A percentile compares a stretch with the other conserved stretches of the same genome.
These are phyloP conservation scores for Tyria jacobaeae DNA, from an alignment of 2,888 invertebrate genomes.

Conservation along the genomic window DNA sequence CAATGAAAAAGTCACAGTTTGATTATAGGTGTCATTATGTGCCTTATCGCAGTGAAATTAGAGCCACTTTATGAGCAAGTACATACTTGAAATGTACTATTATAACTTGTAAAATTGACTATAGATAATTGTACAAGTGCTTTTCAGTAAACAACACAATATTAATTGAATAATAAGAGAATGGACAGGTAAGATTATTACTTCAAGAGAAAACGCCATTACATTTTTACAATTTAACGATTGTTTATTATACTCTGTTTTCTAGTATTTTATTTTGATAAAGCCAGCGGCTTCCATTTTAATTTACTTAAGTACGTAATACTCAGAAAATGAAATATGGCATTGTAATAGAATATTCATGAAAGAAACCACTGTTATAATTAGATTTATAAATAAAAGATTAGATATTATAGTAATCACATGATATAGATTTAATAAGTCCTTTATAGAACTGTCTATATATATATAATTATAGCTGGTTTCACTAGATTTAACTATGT, in stretches of 20 bases:
- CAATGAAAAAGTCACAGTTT: too few species aligned
- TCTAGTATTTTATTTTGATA: constrained; percentile 36
- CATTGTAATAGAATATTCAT: constrained; percentile 2
- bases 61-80: too few species aligned
- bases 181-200: constrained; percentile 37
- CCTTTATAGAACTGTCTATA: neutral
- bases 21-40: too few species aligned
- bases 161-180: constrained; percentile 33
- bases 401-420: neutral
- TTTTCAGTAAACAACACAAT: constrained; percentile 34
- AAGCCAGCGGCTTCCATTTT: constrained; percentile 20
- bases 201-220: constrained; percentile 35
- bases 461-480: too few species aligned
- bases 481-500: too few species aligned
- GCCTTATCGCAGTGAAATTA: too few species aligned
- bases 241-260: constrained; percentile 36
- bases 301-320: constrained; percentile 13
- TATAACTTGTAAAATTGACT: too few species aligned
- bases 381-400: neutral
- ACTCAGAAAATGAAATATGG: constrained; percentile 2
- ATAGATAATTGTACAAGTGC: neutral
- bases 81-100: too few species aligned
- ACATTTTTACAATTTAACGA: constrained; percentile 37
- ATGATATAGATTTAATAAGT: neutral
- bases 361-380: neutral